phyloP scores from a whole-genome alignment of 2,797 vertebrate genomes.

The Sparidentex hasta region DNA sequence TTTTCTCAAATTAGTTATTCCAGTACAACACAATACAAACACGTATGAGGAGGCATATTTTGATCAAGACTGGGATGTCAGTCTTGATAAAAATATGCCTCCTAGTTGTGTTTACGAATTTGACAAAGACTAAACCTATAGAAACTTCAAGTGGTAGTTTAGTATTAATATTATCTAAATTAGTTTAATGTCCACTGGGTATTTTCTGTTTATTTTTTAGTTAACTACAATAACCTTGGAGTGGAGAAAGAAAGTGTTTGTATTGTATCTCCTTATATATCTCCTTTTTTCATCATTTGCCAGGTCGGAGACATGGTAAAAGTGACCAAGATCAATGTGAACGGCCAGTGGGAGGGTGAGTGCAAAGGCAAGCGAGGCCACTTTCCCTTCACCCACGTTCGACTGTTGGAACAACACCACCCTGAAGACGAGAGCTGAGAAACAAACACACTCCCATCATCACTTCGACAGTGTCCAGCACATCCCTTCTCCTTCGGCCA shows the following conservation, averaged over 20 bases:
- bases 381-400: constrained; percentile 98
- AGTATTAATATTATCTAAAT: too few relatives aligned
- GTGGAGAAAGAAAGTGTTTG: neutral
- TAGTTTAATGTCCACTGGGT: too few relatives aligned
- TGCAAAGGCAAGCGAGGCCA: constrained; percentile 95
- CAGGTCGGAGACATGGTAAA: constrained; percentile 97
- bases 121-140: too few relatives aligned
- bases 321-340: constrained; percentile 99
- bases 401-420: constrained; percentile 95
- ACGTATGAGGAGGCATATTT: too few relatives aligned
- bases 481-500: constrained; percentile 9
- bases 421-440: constrained; percentile 87
- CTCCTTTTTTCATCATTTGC: neutral
- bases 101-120: too few relatives aligned
- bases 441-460: constrained; percentile 2
- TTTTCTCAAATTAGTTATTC: too few relatives aligned
- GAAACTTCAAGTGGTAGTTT: too few relatives aligned
- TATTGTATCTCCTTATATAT: neutral
- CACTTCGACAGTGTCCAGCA: constrained; percentile 19
- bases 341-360: constrained; percentile 99
- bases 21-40: too few relatives aligned
- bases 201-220: too few relatives aligned
- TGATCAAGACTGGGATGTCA: too few relatives aligned
- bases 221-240: too few relatives aligned
- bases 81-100: too few relatives aligned